A percentile compares a stretch with the other conserved stretches of the same genome.
These are phyloP conservation scores for Coelopa frigida DNA, from an alignment of 1,140 invertebrate species.

Conservation along the genomic window DNA sequence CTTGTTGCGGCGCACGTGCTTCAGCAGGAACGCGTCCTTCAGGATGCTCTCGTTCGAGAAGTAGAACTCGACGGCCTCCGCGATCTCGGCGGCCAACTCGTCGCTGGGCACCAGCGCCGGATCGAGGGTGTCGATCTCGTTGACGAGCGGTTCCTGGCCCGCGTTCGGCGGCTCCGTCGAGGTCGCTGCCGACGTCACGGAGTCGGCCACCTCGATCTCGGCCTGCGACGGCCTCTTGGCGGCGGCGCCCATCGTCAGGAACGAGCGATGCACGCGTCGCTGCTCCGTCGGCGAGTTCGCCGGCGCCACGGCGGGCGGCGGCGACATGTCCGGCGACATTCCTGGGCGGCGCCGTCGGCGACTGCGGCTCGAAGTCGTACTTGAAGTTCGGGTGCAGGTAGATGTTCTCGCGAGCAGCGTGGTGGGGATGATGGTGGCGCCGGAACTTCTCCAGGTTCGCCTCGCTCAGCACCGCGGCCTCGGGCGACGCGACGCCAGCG, in stretches of 20 bases:
- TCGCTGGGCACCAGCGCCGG: constrained; percentile 52
- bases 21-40: constrained; percentile 90
- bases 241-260: constrained; percentile 27
- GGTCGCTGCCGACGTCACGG: neutral
- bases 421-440: too few species aligned
- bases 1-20: constrained; percentile 89
- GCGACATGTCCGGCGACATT: constrained; percentile 25
- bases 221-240: constrained; percentile 18
- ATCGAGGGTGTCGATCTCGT: constrained; percentile 33
- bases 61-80: constrained; percentile 84
- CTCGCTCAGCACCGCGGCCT: constrained; percentile 26
- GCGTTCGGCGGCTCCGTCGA: neutral
- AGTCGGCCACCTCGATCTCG: neutral
- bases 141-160: constrained; percentile 10
- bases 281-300: constrained; percentile 28
- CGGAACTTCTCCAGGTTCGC: constrained; percentile 32
- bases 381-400: constrained; percentile 40
- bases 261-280: constrained; percentile 31
- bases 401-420: constrained; percentile 34
- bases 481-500: neutral
- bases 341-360: too few species aligned
- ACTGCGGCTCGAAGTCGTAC: constrained; percentile 11
- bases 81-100: constrained; percentile 67
- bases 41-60: constrained; percentile 91
- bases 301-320: constrained; percentile 29